Conservation (phyloP, 1,140 invertebrate species). For the Saccostrea cuccullata region DNA sequence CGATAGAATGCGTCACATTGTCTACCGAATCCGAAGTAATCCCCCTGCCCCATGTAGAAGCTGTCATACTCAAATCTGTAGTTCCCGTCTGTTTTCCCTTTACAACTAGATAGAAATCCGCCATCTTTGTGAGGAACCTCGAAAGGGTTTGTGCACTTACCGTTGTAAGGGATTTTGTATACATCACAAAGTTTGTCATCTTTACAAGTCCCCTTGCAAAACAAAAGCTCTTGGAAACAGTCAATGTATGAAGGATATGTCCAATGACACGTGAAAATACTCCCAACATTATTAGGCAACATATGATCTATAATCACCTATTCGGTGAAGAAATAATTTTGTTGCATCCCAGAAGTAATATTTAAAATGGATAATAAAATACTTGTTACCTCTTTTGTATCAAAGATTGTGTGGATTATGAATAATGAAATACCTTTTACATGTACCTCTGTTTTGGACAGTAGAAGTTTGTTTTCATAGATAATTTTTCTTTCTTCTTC, state of each 20-base stretch:
- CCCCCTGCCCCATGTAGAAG: background rate
- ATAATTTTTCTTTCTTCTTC: too few relatives aligned
- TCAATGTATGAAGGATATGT: background rate
- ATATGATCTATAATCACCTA: too few relatives aligned
- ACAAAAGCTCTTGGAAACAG: background rate
- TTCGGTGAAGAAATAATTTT: too few relatives aligned
- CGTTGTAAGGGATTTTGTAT: background rate
- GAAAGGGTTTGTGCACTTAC: background rate
- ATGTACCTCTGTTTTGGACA: too few relatives aligned
- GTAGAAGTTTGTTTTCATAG: too few relatives aligned
- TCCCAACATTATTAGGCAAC: too few relatives aligned
- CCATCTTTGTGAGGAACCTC: background rate
- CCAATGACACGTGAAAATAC: too few relatives aligned
- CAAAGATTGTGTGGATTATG: too few relatives aligned
- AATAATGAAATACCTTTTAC: too few relatives aligned
- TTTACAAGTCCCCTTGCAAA: background rate
- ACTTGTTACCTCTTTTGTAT: too few relatives aligned
- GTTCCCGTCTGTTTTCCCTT: slow-evolving; percentile 14
- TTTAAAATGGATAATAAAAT: too few relatives aligned
- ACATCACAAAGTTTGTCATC: background rate
- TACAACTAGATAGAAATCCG: background rate
- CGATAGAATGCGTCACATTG: slow-evolving; percentile 35
- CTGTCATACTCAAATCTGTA: background rate
- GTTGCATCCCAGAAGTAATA: too few relatives aligned
- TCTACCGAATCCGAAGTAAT: background rate